These are phyloP conservation scores for Calyptomena viridis DNA, from an alignment of 2,113 vertebrate genomes.

Conservation along the genomic window DNA sequence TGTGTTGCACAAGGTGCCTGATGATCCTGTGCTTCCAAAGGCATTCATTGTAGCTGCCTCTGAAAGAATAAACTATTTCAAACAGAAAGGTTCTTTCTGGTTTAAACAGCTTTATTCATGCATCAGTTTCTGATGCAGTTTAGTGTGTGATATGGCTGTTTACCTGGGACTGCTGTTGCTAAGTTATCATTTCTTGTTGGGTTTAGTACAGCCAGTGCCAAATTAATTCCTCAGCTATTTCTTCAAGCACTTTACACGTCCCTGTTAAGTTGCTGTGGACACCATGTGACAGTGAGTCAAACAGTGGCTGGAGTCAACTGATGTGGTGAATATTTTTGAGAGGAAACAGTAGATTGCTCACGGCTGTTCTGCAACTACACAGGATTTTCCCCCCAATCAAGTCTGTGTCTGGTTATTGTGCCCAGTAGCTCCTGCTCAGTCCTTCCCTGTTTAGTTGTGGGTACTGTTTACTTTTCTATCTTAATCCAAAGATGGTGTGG, in stretches of 20 bases:
- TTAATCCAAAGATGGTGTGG: not conserved
- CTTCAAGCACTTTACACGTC: too few species aligned
- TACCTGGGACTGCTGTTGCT: not conserved
- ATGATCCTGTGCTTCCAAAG: not conserved
- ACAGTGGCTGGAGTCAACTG: not conserved
- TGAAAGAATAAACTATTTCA: too few species aligned
- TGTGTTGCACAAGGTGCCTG: not conserved
- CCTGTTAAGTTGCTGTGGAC: not conserved
- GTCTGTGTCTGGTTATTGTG: not conserved
- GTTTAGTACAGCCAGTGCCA: not conserved
- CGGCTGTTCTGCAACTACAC: not conserved
- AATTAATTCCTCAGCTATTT: not conserved
- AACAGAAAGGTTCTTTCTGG: not conserved
- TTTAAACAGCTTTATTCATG: not conserved
- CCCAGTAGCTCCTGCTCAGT: not conserved
- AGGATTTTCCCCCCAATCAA: not conserved
- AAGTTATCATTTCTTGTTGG: not conserved
- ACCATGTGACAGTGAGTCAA: fast-evolving
- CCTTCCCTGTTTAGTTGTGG: not conserved
- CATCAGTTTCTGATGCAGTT: not conserved
- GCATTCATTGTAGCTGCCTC: too few species aligned
- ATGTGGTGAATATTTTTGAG: not conserved
- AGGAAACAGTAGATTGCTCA: not conserved
- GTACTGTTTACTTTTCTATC: not conserved
- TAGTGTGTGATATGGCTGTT: not conserved